Evolutionary conservation across 2,113 vertebrate species (phyloP).

Genomic region (Sander lucioperca): DNA sequence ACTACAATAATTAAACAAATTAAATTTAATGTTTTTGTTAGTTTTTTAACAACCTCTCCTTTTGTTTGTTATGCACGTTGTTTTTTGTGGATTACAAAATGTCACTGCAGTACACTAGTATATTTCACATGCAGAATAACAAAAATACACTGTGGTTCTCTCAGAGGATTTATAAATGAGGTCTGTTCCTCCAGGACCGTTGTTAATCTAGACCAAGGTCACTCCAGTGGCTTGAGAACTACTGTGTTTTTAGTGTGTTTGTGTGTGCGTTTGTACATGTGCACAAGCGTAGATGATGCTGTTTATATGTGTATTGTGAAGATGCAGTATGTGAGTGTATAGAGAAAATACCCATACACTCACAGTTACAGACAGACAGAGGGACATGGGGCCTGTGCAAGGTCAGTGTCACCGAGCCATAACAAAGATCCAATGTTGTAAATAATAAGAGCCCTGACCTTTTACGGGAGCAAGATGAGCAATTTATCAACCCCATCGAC

Average conservation of each 20-base stretch:
- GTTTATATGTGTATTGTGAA: conserved; percentile 23
- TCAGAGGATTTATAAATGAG: conserved; percentile 57
- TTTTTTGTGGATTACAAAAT: neutral
- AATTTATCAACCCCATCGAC: conserved; percentile 67
- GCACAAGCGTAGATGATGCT: neutral
- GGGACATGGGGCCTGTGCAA: conserved; percentile 56
- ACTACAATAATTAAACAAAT: neutral
- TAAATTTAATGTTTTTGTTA: neutral
- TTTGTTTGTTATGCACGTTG: neutral
- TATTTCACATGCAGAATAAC: conserved; percentile 25
- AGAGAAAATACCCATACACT: conserved; percentile 39
- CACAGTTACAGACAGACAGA: conserved; percentile 36
- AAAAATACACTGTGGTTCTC: conserved; percentile 46
- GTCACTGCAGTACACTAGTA: neutral
- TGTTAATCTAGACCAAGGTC: conserved; percentile 72
- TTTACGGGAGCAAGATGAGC: conserved; percentile 59
- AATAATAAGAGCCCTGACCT: conserved; percentile 76
- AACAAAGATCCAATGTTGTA: conserved; percentile 74
- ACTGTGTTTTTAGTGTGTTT: conserved; percentile 25
- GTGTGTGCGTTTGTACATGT: conserved; percentile 7
- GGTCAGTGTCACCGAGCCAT: conserved; percentile 74
- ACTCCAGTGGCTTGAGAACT: conserved; percentile 27
- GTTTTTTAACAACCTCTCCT: neutral
- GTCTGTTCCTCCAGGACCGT: conserved; percentile 56
- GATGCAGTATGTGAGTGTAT: neutral